Base-by-base conservation (phyloP, 2,113 vertebrate genomes). In the Nothocercus julius region DNA sequence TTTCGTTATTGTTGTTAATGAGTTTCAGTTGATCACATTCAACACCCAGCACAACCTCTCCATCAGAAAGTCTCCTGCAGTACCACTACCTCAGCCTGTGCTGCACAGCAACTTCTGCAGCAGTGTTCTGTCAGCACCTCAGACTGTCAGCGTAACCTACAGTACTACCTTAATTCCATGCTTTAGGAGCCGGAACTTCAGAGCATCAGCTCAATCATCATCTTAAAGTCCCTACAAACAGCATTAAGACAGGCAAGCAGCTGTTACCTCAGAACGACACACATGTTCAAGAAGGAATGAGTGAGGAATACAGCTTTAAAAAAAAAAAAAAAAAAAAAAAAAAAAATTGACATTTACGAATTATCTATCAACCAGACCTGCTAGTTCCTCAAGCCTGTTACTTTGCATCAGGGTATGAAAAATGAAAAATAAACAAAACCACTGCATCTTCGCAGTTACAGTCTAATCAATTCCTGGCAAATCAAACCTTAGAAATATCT, bases 371-470 rank as follows among this genome's bases (percentile, higher is more conserved):
- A 53, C 8, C 18, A 82, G 25, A 58, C 24, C 0, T 44, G 3
- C 21, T 49, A 56, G 8, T 21, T 73, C 15, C 22, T 59, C 38
- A 51, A 75, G 34, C 12, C n/a, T 51, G 13, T 36, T 63, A 81
- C 0, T 0, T 44, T 63, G 34, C 36, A 49, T 3, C 59, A 30
- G 17, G 25, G 81, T 15, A 21, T 1, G 8, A 63, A 6, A 2
- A 89, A 76, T 9, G 36, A 5, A 70, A 70, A 82, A 28, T 3
- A 11, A 79, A 64, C 21, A 42, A 85, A 19, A n/a, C 2, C 11
- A 25, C 7, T 28, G 9, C 17, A 45, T 6, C 53, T 84, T 61
- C 22, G 82, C 24, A 47, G 7, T 27, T 45, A 70, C 8, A 54
- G n/a, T 22, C 0, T 0, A 28, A 59, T 2, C 2, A 11, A 24